Base-by-base conservation (phyloP, 2,888 invertebrate genomes). In the Aelia acuminata region DNA sequence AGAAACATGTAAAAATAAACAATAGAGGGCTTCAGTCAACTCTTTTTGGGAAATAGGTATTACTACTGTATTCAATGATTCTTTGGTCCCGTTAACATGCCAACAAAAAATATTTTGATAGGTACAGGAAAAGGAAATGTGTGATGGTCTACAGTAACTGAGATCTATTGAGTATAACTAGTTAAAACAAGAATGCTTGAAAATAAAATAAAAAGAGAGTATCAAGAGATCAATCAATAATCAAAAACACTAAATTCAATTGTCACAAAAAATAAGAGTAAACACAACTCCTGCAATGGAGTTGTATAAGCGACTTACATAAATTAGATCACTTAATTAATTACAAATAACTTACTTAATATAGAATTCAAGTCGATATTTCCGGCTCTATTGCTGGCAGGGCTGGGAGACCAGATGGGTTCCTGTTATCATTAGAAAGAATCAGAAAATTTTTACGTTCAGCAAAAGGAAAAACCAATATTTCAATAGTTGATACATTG, bases 211-310 rank as follows among this genome's bases (percentile, higher is more conserved):
- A 50, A 85, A 85, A 85, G 85, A 85, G 85, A 85, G 85, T 85
- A 85, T 85, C 53, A 80, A 57, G 85, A 85, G 85, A 85, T 85
- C 85, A 85, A 85, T 85, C 85, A 85, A 85, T 18, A 85, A 22
- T 35, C 39, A 49, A 57, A 85, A 43, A 80, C 43, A n/a, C 39
- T 80, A 10, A 35, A 35, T 80, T 80, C 43, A 80, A 43, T 43
- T 43, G 22, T 80, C 43, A 80, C 43, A 80, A 22, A 39, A 43
- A 80, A 80, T 39, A 43, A 7, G 63, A 35, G 15, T 70, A 70
- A 35, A 70, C 35, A 35, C 10, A n/a, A 31, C 63, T 70, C 31
- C 31, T 31, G 15, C 26, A 70, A 1, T 35, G 35, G 63, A 47
- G 43, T 80, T 80, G 13, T n/a, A 43, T 43, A 13, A 80, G 39